Base-by-base conservation (phyloP, 2,888 invertebrate species). In the Koerneria pararmatus region DNA sequence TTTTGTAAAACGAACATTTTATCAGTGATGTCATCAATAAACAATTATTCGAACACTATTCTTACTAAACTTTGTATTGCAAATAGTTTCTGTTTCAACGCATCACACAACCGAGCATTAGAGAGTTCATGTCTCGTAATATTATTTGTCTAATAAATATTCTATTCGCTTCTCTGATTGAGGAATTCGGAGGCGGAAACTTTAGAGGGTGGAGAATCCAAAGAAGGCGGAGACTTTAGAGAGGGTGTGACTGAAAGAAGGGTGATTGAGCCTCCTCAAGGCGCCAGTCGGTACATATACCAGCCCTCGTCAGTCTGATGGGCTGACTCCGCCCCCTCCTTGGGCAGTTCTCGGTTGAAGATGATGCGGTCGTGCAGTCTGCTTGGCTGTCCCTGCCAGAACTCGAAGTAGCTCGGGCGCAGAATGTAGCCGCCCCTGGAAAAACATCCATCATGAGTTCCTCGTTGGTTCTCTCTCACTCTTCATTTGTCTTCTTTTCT, bases 371-470 rank as follows among this genome's bases (percentile, higher is more conserved):
- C 98, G 85, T 98, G 97, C n/a, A 98, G 87, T 59, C 98, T 88
- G 85, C 92, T 91, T 11, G 90, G 89, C 84, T 97, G 97, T 0
- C 98, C 98, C 86, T 97, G 95, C 98, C 98, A 99, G 85, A 99
- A 99, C 85, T 99, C 98, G 58, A 95, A 88, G 19, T 87, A 84
- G 66, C 87, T 87, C 5, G 97, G 97, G 68, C 88, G 88, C 49
- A 99, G 89, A 27, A 90, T 86, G 82, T 90, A 97, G 51, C 98
- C 98, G 76, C 97, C 95, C 94, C 93, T 91, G 80, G 64, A 87
- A 87, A 27, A 11, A 27, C 24, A 46, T 27, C 31, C 37, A 41
- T 58, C 46, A 0, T 24, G 15, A 57, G 2, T 37, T 34, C 3
- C 41, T 41, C 41, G 11, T 19, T 19, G 11, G 8, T 19, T 41